Evolutionary conservation across 2,888 invertebrate species (phyloP), one percentile per base, ranked within the genome.

Genomic region (Rhingia rostrata): DNA sequence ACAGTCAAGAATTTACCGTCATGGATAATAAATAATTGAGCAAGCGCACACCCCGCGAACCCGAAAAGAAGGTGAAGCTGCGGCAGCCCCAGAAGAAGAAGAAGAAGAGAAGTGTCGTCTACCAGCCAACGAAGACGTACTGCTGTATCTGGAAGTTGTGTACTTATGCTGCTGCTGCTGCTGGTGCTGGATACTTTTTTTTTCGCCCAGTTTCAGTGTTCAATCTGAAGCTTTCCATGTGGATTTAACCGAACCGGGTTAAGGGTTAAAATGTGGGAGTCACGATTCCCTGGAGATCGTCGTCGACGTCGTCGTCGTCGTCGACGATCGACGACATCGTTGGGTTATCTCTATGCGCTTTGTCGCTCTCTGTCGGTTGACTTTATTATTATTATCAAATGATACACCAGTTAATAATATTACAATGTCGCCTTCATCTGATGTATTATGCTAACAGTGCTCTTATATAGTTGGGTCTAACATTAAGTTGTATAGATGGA

Each of bases 231-330:
- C 79, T 83, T 83, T 83, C 53, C 66, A 56, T 54, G 45, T 32
- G 45, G 60, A 56, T 64, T 75, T 58, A 81, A 47, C 37, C 73
- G 54, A 73, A 64, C 49, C 54, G 51, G 90, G 89, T 90, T 90
- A 90, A 90, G 89, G 90, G 90, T 90, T 90, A 90, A 90, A 90
- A 90, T 90, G 91, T 90, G 88, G 90, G 90, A 90, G 91, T 90
- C 90, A 90, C 90, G 90, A 90, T 90, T 90, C 88, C 84, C 74
- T 80, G 73, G 22, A 72, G 66, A 72, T 73, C 78, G 69, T 69
- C 82, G 64, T 88, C 87, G 88, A 86, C 89, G 58, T 41, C 14
- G 58, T 32, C 61, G 33, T 32, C n/a, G 70, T 41, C 60, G 54
- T 39, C 37, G 22, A 22, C 22, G 43, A 35, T 61, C 60, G 64